phyloP scores from a whole-genome alignment of 2,113 vertebrate species.

The Vicugna pacos region DNA sequence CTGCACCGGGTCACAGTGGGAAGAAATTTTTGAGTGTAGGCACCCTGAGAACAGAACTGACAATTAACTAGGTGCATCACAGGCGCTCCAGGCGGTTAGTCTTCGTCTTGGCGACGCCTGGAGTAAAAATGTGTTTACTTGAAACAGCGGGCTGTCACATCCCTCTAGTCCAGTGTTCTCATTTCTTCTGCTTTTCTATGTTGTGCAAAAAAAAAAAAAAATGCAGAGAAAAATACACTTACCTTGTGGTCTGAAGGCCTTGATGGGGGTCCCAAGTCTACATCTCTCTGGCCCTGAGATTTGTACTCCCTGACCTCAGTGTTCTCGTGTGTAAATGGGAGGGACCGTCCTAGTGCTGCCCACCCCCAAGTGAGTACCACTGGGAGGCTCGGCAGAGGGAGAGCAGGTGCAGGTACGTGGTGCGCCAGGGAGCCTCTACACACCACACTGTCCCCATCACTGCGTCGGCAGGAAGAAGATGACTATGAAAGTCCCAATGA shows the following conservation, averaged over 20 bases:
- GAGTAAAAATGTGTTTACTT: not conserved
- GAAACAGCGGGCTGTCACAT: too few species aligned
- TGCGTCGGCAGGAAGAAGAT: slow-evolving; percentile 88
- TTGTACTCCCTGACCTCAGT: not conserved
- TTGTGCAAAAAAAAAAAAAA: not conserved
- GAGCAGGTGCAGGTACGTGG: accelerated
- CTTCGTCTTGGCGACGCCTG: not conserved
- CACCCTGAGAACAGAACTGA: not conserved
- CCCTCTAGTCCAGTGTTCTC: not conserved
- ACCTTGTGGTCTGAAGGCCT: not conserved
- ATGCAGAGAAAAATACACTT: not conserved
- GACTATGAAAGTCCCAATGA: slow-evolving; percentile 95
- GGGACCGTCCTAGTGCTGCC: accelerated
- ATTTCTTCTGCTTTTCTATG: not conserved
- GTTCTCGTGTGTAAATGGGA: not conserved
- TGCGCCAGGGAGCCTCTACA: not conserved
- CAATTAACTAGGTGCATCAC: not conserved
- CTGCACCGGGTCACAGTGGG: not conserved
- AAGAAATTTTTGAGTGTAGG: not conserved
- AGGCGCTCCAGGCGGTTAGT: not conserved
- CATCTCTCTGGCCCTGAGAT: not conserved
- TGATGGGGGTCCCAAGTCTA: not conserved
- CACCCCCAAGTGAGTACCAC: accelerated
- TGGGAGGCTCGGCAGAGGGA: not conserved
- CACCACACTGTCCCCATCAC: accelerated